Evolutionary conservation across 1,140 invertebrate species (phyloP).

Genomic region (Solenopsis fugax): DNA sequence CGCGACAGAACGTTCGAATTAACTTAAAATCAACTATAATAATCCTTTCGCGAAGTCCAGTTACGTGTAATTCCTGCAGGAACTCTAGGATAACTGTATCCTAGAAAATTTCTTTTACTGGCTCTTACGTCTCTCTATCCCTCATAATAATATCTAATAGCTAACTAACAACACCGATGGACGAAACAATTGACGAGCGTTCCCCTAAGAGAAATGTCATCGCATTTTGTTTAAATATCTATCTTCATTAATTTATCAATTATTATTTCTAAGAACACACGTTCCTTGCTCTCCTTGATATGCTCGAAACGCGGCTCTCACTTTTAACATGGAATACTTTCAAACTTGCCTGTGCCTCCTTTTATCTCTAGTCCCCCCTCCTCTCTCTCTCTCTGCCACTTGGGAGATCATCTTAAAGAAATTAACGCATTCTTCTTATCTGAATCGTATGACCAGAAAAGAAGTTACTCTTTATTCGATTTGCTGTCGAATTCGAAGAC

Average conservation of each 20-base stretch:
- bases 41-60: neutral
- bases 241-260: constrained; percentile 62
- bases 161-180: constrained; percentile 79
- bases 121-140: constrained; percentile 14
- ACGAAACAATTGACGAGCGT: constrained; percentile 76
- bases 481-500: neutral
- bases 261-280: constrained; percentile 51
- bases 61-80: neutral
- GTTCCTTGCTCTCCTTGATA: constrained; percentile 61
- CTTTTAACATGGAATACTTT: constrained; percentile 65
- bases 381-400: neutral
- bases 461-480: neutral
- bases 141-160: constrained; percentile 65
- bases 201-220: constrained; percentile 42
- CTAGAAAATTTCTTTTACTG: constrained; percentile 38
- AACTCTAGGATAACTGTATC: neutral
- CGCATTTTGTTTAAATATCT: constrained; percentile 59
- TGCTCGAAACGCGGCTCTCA: constrained; percentile 55
- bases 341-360: constrained; percentile 23
- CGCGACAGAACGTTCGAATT: constrained; percentile 15
- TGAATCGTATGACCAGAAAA: constrained; percentile 9
- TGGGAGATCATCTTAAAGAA: constrained; percentile 16
- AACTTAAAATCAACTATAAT: constrained; percentile 28
- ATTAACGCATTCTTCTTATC: neutral
- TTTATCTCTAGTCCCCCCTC: no score